These are phyloP conservation scores for Botrylloides violaceus DNA, from an alignment of 23 tunicate genomes.

Conservation along the genomic window DNA sequence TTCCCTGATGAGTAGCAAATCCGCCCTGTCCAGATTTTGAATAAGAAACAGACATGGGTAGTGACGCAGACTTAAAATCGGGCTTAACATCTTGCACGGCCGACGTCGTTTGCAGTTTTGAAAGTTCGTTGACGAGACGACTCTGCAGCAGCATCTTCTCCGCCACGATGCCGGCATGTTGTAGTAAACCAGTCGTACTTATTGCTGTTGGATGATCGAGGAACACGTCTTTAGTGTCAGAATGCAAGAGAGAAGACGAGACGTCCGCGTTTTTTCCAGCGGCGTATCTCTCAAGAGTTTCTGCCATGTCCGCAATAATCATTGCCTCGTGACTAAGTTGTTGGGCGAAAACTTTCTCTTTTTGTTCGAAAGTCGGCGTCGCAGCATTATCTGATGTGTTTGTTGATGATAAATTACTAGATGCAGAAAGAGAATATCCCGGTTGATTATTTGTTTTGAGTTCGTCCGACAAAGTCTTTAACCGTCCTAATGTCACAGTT, in stretches of 20 bases:
- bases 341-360: constrained; percentile 2
- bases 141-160: constrained; percentile 80
- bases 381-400: not conserved
- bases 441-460: constrained; percentile 28
- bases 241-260: constrained; percentile 29
- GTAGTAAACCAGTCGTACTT: constrained; percentile 32
- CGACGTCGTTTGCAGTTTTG: constrained; percentile 4
- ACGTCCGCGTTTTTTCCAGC: constrained; percentile 4
- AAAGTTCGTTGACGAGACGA: constrained; percentile 59
- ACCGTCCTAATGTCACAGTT: constrained; percentile 20
- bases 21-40: not conserved
- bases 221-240: constrained; percentile 1
- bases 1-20: not conserved
- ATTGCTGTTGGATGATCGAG: constrained; percentile 29
- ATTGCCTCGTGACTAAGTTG: constrained; percentile 65
- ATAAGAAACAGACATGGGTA: not conserved
- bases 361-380: constrained; percentile 22
- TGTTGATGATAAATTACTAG: too few species aligned
- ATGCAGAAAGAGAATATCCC: too few species aligned
- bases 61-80: not conserved
- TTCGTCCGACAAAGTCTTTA: constrained; percentile 41
- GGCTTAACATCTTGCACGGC: not conserved
- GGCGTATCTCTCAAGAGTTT: constrained; percentile 54
- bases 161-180: constrained; percentile 69
- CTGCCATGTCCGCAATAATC: constrained; percentile 79